Conservation (phyloP, 23 tunicate genomes). For the Aplidium turbinatum region DNA sequence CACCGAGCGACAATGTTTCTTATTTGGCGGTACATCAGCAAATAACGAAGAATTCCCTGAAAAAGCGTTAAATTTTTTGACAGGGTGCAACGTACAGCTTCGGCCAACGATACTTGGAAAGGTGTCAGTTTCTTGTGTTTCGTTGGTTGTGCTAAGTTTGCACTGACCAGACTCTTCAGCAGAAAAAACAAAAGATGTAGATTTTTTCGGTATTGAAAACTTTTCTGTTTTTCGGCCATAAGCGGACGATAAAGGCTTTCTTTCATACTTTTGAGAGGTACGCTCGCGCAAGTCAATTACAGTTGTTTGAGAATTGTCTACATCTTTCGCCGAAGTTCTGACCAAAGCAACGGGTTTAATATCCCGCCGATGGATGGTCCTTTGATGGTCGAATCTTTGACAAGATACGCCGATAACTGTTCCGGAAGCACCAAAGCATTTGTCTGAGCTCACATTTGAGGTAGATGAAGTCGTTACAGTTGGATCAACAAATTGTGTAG, state of each 20-base stretch:
- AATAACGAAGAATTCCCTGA: neutral
- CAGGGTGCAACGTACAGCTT: conserved; percentile 62
- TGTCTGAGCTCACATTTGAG: neutral
- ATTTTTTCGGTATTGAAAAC: neutral
- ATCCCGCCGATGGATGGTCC: conserved; percentile 28
- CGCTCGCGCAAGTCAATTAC: conserved; percentile 31
- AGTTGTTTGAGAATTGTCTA: conserved; percentile 34
- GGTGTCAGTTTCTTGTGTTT: conserved; percentile 7
- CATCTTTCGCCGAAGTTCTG: neutral
- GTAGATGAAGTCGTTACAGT: conserved; percentile 16
- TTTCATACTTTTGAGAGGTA: neutral
- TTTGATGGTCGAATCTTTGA: conserved; percentile 31
- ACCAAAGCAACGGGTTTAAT: neutral
- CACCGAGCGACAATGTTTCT: conserved; percentile 73
- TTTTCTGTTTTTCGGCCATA: neutral
- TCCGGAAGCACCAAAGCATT: conserved; percentile 40
- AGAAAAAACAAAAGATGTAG: neutral
- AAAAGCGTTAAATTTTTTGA: conserved; percentile 13
- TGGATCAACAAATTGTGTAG: too few species aligned
- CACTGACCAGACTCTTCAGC: conserved; percentile 11
- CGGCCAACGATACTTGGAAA: conserved; percentile 55
- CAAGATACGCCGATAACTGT: conserved; percentile 27
- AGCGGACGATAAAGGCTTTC: conserved; percentile 4
- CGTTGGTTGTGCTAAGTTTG: neutral
- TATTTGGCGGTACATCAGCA: conserved; percentile 52